Evolutionary conservation across 2,797 vertebrate genomes (phyloP), one percentile per base, ranked within the genome.

Genomic region (Oreochromis grahami): DNA sequence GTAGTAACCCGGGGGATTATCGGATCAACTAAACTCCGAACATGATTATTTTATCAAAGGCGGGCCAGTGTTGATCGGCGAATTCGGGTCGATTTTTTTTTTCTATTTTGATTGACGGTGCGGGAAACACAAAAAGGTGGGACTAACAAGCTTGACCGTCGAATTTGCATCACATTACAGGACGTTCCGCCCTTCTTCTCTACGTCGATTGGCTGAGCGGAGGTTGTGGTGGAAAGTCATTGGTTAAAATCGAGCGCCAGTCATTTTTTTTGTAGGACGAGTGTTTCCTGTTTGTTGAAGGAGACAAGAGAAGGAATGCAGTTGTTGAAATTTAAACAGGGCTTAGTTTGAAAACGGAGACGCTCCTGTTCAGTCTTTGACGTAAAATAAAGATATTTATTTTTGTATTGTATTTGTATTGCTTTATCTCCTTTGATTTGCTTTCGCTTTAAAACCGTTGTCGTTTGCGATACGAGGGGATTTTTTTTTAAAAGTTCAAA

Each of bases 81-180:
- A 96, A 96, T 95, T 96, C 96, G 95, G 95, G 95, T 96, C 95
- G 96, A 95, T 96, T 98, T 98, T 98, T 97, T 97, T 97, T 97
- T 97, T 97, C 96, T 98, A 97, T 98, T 98, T 98, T 99, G 98
- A 98, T 99, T 98, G 98, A 99, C 98, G 98, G 98, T 98, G 98
- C 98, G 98, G 97, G 98, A 98, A 98, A 98, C 97, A 98, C 98
- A 97, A 98, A 98, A 97, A 97, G 98, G 98, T 96, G 98, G 98
- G 97, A 98, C 97, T 98, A 96, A 93, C 96, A 95, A 93, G 96
- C 96, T 94, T 96, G 96, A 97, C 96, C 94, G 97, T 97, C 96
- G 95, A 96, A 96, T 97, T 97, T 97, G 97, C 97, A 95, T 98
- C 97, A 95, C 96, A 95, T 95, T 96, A 95, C 96, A 96, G 97